Conservation (phyloP, 2,797 vertebrate species). For the Anableps anableps region DNA sequence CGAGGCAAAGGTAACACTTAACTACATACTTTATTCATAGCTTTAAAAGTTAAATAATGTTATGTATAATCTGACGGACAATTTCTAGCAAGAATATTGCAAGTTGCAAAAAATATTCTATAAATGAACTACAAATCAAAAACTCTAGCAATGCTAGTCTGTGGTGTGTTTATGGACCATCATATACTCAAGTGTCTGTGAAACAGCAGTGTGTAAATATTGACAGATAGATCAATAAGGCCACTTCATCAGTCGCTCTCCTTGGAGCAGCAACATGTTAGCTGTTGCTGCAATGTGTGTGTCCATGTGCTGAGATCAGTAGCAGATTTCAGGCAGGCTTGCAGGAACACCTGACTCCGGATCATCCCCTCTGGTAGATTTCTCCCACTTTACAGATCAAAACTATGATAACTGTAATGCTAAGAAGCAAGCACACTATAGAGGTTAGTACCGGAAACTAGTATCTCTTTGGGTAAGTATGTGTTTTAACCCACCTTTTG, state of each 20-base stretch:
- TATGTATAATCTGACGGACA: not conserved
- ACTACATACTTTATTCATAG: not conserved
- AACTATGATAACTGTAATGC: not conserved
- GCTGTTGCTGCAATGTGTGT: not conserved
- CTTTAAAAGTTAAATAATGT: not conserved
- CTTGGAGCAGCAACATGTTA: not conserved
- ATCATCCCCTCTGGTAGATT: not conserved
- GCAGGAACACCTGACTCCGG: not conserved
- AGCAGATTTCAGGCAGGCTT: not conserved
- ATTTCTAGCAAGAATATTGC: not conserved
- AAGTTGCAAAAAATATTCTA: not conserved
- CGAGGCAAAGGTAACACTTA: not conserved
- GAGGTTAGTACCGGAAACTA: not conserved
- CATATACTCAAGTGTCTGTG: not conserved
- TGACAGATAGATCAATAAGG: not conserved
- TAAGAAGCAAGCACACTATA: not conserved
- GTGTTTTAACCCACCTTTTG: not conserved
- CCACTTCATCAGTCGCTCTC: not conserved
- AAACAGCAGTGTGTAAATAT: not conserved
- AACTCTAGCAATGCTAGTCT: not conserved
- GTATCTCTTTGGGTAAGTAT: not conserved
- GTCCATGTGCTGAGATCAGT: not conserved
- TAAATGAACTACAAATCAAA: not conserved
- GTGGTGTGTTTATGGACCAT: not conserved
- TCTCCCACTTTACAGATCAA: not conserved